Conservation (phyloP, 2,888 invertebrate genomes). For the Pammene fasciana region DNA sequence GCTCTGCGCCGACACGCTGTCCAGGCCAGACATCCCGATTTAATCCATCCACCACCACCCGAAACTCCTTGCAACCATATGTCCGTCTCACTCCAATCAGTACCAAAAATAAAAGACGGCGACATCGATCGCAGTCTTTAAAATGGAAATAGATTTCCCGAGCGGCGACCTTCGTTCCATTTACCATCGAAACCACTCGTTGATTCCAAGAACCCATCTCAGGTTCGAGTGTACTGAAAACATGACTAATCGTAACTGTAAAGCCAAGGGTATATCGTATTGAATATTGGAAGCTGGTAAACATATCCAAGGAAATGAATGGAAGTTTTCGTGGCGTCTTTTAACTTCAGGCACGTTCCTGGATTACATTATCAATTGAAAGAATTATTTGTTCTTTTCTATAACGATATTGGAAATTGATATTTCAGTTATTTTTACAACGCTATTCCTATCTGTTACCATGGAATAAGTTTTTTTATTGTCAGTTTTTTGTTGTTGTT, state of each 20-base stretch:
- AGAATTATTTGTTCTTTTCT: slow-evolving; percentile 23
- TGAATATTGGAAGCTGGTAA: slow-evolving; percentile 30
- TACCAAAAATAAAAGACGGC: slow-evolving; percentile 6
- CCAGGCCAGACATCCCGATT: slow-evolving; percentile 56
- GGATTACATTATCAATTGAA: slow-evolving; percentile 24
- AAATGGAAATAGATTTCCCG: slow-evolving; percentile 43
- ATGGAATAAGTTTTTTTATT: neutral
- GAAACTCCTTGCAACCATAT: slow-evolving; percentile 23
- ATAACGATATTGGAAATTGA: neutral
- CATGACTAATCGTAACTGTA: slow-evolving; percentile 40
- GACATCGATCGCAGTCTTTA: neutral
- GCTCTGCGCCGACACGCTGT: slow-evolving; percentile 66
- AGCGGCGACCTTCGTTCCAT: slow-evolving; percentile 61
- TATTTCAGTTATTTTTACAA: neutral
- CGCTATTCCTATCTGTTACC: neutral
- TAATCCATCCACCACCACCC: slow-evolving; percentile 3
- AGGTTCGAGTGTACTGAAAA: slow-evolving; percentile 34
- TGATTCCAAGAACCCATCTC: slow-evolving; percentile 33
- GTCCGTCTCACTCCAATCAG: neutral
- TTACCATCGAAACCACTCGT: slow-evolving; percentile 48
- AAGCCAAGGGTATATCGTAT: slow-evolving; percentile 34
- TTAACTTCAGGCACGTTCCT: slow-evolving; percentile 29
- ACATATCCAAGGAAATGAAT: slow-evolving; percentile 32
- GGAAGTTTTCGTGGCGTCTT: slow-evolving; percentile 19
- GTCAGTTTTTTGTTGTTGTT: no score